Evolutionary conservation across 1,140 invertebrate species (phyloP).

Genomic region (Arctopsyche grandis): DNA sequence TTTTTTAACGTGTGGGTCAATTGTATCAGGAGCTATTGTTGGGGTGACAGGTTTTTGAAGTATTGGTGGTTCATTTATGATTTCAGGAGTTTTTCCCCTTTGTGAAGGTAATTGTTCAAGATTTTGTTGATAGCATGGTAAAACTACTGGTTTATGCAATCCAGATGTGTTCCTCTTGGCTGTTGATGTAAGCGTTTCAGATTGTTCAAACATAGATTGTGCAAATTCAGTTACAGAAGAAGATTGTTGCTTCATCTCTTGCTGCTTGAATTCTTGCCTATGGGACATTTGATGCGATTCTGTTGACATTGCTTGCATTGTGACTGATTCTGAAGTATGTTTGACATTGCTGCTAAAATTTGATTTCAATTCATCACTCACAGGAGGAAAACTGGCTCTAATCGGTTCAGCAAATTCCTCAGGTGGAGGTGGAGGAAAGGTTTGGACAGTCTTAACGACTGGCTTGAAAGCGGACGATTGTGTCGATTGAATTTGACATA

Average conservation of each 20-base stretch:
- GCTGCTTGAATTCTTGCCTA: slow-evolving; percentile 30
- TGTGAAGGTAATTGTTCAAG: slow-evolving; percentile 68
- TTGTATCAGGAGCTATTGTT: slow-evolving; percentile 56
- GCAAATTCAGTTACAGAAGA: slow-evolving; percentile 58
- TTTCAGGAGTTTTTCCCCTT: slow-evolving; percentile 65
- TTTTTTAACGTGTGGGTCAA: slow-evolving; percentile 56
- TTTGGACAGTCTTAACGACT: slow-evolving; percentile 59
- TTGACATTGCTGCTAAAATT: slow-evolving; percentile 52
- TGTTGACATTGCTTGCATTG: slow-evolving; percentile 26
- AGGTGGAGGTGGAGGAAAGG: slow-evolving; percentile 59
- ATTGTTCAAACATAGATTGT: slow-evolving; percentile 61
- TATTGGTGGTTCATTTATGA: slow-evolving; percentile 57
- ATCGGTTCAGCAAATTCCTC: slow-evolving; percentile 57
- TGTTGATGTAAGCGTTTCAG: slow-evolving; percentile 57
- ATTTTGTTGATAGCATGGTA: slow-evolving; percentile 71
- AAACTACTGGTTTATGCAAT: slow-evolving; percentile 68
- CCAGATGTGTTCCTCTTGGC: slow-evolving; percentile 62
- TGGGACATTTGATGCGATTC: slow-evolving; percentile 39
- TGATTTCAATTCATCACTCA: slow-evolving; percentile 59
- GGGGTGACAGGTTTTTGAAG: slow-evolving; percentile 59
- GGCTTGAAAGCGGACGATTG: slow-evolving; percentile 64
- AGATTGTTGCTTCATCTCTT: slow-evolving; percentile 28
- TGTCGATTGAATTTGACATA: slow-evolving; percentile 60
- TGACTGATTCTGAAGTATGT: slow-evolving; percentile 21
- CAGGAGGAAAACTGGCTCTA: slow-evolving; percentile 60